These are phyloP conservation scores for Pseudococcus viburni DNA, from an alignment of 2,888 invertebrate genomes.

Conservation along the genomic window DNA sequence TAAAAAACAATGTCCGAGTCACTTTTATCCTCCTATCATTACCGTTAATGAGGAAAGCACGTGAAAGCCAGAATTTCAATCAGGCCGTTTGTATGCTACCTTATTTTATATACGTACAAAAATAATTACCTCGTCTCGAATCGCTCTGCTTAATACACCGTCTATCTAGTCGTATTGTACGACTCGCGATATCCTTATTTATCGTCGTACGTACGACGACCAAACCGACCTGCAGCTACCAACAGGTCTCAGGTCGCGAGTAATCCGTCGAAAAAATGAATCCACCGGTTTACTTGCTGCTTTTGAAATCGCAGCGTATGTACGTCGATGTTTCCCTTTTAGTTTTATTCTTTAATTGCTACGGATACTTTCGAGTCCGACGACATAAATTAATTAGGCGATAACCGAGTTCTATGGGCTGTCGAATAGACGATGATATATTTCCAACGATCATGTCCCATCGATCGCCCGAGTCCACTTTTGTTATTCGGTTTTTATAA, in stretches of 20 bases:
- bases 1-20: slow-evolving; percentile 55
- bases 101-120: slow-evolving; percentile 3
- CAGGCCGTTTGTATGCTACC: slow-evolving; percentile 36
- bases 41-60: slow-evolving; percentile 57
- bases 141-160: neutral
- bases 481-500: too few relatives aligned
- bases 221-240: neutral
- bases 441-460: neutral
- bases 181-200: slow-evolving; percentile 12
- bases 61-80: slow-evolving; percentile 62
- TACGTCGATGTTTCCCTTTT: slow-evolving; percentile 11
- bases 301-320: slow-evolving; percentile 33
- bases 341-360: slow-evolving; percentile 50
- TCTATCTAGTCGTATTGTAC: neutral
- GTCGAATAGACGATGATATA: neutral
- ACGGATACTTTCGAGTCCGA: neutral
- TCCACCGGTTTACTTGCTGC: neutral
- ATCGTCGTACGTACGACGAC: neutral
- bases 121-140: slow-evolving; percentile 48
- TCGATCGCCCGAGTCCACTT: neutral
- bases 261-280: slow-evolving; percentile 11
- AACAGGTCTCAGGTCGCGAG: neutral
- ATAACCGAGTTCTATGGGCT: slow-evolving; percentile 6
- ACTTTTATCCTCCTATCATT: slow-evolving; percentile 39
- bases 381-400: slow-evolving; percentile 31